phyloP scores from a whole-genome alignment of 2,888 invertebrate species.

The Coecobrya sp. region DNA sequence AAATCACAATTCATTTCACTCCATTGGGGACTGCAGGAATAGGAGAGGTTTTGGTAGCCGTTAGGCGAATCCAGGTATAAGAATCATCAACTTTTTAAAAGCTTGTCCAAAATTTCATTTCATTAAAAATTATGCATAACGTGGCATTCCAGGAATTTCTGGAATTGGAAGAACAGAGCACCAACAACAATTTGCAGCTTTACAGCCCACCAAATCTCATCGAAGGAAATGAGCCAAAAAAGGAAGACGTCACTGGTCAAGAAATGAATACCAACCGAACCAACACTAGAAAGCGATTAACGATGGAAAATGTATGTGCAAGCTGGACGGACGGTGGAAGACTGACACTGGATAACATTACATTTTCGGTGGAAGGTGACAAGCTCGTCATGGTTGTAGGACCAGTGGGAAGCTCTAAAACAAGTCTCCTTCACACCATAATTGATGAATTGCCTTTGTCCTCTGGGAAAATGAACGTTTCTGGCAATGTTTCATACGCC shows the following conservation, averaged over 20 bases:
- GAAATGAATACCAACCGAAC: not conserved
- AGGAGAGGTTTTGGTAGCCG: constrained; percentile 70
- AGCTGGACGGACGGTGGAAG: constrained; percentile 32
- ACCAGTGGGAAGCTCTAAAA: constrained; percentile 80
- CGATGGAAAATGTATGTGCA: constrained; percentile 55
- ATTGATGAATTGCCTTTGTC: constrained; percentile 81
- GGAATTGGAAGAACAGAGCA: constrained; percentile 64
- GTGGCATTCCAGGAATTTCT: constrained; percentile 56
- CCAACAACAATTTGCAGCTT: constrained; percentile 37
- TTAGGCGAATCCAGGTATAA: constrained; percentile 63
- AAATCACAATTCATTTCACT: constrained; percentile 62
- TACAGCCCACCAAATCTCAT: not conserved
- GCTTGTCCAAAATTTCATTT: too few relatives aligned
- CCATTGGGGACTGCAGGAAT: constrained; percentile 59
- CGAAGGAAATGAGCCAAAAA: not conserved
- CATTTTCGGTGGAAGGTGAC: constrained; percentile 61
- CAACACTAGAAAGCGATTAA: not conserved
- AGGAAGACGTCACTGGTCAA: not conserved
- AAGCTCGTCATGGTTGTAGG: constrained; percentile 79
- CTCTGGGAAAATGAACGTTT: constrained; percentile 68
- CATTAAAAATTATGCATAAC: too few relatives aligned
- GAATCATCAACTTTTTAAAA: too few relatives aligned
- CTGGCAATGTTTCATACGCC: constrained; percentile 82
- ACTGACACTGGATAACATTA: constrained; percentile 61
- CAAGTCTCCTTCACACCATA: constrained; percentile 81